These are phyloP conservation scores for Clitarchus hookeri DNA, from an alignment of 2,888 invertebrate genomes.

Conservation along the genomic window DNA sequence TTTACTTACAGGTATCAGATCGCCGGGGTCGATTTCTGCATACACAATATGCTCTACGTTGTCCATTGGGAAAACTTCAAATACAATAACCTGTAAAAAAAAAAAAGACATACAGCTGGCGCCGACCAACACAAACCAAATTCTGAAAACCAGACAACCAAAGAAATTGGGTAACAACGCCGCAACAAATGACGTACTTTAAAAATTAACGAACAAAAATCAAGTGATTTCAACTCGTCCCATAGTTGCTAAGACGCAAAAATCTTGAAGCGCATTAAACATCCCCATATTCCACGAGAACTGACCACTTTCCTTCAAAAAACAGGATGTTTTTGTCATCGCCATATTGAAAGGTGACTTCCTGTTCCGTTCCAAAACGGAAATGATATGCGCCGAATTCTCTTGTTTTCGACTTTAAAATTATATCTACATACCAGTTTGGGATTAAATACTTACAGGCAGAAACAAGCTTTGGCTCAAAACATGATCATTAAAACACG, in stretches of 20 bases:
- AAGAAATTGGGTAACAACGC: background rate
- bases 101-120: background rate
- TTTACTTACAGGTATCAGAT: background rate
- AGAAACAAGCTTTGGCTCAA: background rate
- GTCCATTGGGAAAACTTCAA: background rate
- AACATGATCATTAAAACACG: slow-evolving; percentile 18
- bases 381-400: slow-evolving; percentile 49
- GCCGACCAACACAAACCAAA: background rate
- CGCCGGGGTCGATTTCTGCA: background rate
- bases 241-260: slow-evolving; percentile 28
- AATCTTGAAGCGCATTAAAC: background rate
- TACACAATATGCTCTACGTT: background rate
- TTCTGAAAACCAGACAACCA: background rate
- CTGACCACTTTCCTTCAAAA: slow-evolving; percentile 12
- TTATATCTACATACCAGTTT: background rate
- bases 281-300: background rate
- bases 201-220: background rate
- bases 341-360: slow-evolving; percentile 61
- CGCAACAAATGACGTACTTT: background rate
- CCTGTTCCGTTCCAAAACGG: slow-evolving; percentile 64
- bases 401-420: slow-evolving; percentile 31
- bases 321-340: slow-evolving; percentile 56
- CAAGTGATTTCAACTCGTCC: slow-evolving; percentile 29
- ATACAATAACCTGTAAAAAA: background rate
- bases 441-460: slow-evolving; percentile 11